These are phyloP conservation scores for Caenorhabditis sp. DNA, from an alignment of 2,888 invertebrate species.

Conservation along the genomic window DNA sequence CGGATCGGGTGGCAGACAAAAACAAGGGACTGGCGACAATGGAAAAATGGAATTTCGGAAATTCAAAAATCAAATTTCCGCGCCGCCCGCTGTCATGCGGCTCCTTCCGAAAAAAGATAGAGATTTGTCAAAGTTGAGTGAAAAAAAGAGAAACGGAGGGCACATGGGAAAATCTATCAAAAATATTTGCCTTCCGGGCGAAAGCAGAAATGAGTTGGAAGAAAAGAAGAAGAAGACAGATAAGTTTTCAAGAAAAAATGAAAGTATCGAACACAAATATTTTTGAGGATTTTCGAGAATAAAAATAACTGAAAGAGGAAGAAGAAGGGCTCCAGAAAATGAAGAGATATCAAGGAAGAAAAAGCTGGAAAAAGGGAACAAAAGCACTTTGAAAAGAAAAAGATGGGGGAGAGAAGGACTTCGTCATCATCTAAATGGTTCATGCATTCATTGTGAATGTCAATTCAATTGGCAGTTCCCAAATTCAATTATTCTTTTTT, in stretches of 20 bases:
- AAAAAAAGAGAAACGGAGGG: slow-evolving; percentile 27
- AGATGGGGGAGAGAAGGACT: neutral
- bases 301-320: neutral
- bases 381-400: slow-evolving; percentile 20
- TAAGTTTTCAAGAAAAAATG: slow-evolving; percentile 26
- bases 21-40: slow-evolving; percentile 29
- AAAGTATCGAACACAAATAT: slow-evolving; percentile 16
- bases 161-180: slow-evolving; percentile 60
- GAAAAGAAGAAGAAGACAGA: slow-evolving; percentile 34
- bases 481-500: slow-evolving; percentile 32
- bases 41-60: slow-evolving; percentile 44
- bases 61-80: slow-evolving; percentile 65
- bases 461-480: slow-evolving; percentile 18
- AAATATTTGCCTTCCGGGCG: slow-evolving; percentile 57
- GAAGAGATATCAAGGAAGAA: slow-evolving; percentile 1
- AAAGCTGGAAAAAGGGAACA: slow-evolving; percentile 9
- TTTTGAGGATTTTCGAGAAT: neutral
- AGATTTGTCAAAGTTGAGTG: slow-evolving; percentile 58
- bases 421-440: slow-evolving; percentile 33
- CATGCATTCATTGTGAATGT: slow-evolving; percentile 32
- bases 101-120: slow-evolving; percentile 36
- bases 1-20: slow-evolving; percentile 26
- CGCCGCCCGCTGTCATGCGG: slow-evolving; percentile 54
- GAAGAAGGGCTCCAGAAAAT: neutral
- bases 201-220: slow-evolving; percentile 34